These are phyloP conservation scores for Trichomycterus rosablanca DNA, from an alignment of 2,113 vertebrate genomes.

Conservation along the genomic window DNA sequence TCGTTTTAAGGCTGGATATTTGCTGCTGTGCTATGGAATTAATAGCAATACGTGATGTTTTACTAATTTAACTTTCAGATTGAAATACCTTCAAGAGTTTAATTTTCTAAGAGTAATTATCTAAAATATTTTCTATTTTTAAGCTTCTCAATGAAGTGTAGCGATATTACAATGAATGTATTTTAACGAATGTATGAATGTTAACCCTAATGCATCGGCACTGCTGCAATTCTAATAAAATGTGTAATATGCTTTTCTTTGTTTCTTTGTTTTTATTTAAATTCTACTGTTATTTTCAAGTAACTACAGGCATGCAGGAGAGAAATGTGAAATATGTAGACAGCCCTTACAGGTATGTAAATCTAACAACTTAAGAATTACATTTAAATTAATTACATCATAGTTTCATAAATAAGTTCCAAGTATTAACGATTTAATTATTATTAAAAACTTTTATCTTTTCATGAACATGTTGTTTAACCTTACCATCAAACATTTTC, in stretches of 20 bases:
- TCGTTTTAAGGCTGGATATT: background rate
- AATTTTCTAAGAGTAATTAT: no score
- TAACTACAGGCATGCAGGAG: constrained; percentile 1
- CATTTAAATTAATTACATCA: background rate
- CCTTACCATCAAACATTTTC: no score
- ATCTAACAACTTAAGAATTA: background rate
- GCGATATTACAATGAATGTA: background rate
- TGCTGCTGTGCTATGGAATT: constrained; percentile 10
- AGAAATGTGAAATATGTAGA: constrained; percentile 4
- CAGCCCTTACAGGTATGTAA: constrained; percentile 20
- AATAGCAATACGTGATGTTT: background rate
- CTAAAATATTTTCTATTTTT: constrained; percentile 4
- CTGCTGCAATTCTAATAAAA: constrained; percentile 13
- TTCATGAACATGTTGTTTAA: no score
- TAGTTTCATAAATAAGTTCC: no score
- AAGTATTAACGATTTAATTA: no score
- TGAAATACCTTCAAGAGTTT: background rate
- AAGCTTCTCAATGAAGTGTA: background rate
- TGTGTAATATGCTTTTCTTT: background rate
- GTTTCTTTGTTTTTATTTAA: constrained; percentile 7
- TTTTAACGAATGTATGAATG: no score
- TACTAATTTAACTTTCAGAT: constrained; percentile 1
- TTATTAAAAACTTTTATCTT: no score
- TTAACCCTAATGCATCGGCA: background rate
- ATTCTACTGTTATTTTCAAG: background rate